These are phyloP conservation scores for Prunella fulvescens DNA, from an alignment of 2,113 vertebrate species.

Conservation along the genomic window DNA sequence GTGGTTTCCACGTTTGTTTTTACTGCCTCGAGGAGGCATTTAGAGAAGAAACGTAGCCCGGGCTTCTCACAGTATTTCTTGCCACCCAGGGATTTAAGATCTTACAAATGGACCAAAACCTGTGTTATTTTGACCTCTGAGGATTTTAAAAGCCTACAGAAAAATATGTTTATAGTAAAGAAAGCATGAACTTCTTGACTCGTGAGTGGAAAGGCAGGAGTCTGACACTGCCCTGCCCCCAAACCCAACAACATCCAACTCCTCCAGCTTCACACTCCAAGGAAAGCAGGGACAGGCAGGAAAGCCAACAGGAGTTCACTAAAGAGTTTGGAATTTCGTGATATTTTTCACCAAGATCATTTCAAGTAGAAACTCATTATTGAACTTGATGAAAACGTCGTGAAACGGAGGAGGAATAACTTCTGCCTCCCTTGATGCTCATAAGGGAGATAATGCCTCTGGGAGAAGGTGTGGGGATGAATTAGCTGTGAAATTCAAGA, in stretches of 20 bases:
- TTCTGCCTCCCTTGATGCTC: neutral
- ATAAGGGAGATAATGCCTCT: neutral
- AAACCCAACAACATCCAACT: neutral
- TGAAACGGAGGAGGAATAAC: neutral
- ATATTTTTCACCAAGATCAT: neutral
- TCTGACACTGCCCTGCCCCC: neutral
- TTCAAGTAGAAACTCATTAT: neutral
- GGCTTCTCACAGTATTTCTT: conserved; percentile 36
- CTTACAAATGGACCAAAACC: conserved; percentile 38
- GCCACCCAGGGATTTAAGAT: conserved; percentile 38
- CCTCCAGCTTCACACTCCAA: neutral
- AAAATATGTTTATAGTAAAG: neutral
- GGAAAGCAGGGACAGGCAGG: neutral
- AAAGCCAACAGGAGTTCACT: neutral
- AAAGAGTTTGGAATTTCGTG: neutral
- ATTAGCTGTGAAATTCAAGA: neutral
- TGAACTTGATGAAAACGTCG: neutral
- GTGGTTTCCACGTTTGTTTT: neutral
- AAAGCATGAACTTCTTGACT: neutral
- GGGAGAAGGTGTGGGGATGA: neutral
- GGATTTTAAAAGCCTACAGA: conserved; percentile 31
- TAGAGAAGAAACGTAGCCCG: neutral
- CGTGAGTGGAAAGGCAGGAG: neutral
- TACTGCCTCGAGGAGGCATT: neutral
- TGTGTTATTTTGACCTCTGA: conserved; percentile 44